A percentile compares a stretch with the other conserved stretches of the same genome.
These are phyloP conservation scores for Coronaproctus castanopsis DNA, from an alignment of 2,888 invertebrate genomes.

Conservation along the genomic window DNA sequence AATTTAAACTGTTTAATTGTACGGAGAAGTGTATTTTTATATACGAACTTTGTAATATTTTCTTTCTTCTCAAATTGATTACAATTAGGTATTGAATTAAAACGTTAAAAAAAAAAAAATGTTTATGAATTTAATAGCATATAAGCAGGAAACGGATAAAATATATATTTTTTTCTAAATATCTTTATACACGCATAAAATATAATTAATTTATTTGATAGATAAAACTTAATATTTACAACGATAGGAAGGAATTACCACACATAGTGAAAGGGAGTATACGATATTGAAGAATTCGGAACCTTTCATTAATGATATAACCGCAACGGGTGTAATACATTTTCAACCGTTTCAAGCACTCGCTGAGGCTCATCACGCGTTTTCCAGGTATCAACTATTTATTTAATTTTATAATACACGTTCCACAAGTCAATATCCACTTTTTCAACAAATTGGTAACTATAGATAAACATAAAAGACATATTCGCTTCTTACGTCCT, in stretches of 20 bases:
- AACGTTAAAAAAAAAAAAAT: no score
- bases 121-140: neutral
- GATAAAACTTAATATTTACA: neutral
- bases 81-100: no score
- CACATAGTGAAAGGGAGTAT: conserved; percentile 28
- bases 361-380: conserved; percentile 28
- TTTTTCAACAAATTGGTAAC: no score
- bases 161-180: neutral
- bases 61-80: no score
- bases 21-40: no score
- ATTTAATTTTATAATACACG: no score
- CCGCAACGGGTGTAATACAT: conserved; percentile 27
- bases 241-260: conserved; percentile 26
- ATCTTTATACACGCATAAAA: neutral
- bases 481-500: no score
- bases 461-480: no score
- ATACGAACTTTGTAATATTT: no score
- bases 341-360: conserved; percentile 29
- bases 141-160: neutral
- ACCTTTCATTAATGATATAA: conserved; percentile 24
- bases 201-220: neutral
- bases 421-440: no score
- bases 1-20: no score
- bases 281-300: conserved; percentile 21
- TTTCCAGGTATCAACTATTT: conserved; percentile 24